Conservation (phyloP, 1,140 invertebrate species). For the Thalassaphorura encarpata region DNA sequence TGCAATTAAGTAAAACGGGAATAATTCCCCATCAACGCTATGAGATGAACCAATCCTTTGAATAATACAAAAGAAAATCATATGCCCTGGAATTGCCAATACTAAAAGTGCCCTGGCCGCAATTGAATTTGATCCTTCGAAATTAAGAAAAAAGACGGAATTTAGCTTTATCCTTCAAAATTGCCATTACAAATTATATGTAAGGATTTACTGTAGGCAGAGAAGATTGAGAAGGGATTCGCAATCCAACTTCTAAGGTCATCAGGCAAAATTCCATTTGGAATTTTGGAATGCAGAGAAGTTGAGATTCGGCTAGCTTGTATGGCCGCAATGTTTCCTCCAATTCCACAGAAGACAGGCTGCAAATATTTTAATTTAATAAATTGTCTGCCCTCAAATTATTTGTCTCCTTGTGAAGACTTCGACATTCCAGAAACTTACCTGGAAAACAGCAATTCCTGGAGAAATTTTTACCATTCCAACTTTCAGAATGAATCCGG, state of each 20-base stretch:
- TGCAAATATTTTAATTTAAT: too few relatives aligned
- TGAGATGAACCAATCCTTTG: slow-evolving; percentile 58
- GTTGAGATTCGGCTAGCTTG: slow-evolving; percentile 71
- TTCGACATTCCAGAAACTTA: too few relatives aligned
- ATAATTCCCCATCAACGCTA: slow-evolving; percentile 48
- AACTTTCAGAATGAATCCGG: slow-evolving; percentile 70
- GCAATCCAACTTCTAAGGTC: slow-evolving; percentile 40
- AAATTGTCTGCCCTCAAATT: too few relatives aligned
- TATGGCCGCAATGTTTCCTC: slow-evolving; percentile 93
- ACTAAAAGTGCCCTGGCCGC: background rate
- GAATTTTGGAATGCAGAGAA: slow-evolving; percentile 71
- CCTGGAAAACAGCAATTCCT: slow-evolving; percentile 79
- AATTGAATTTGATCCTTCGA: slow-evolving; percentile 66
- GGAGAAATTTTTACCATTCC: slow-evolving; percentile 58
- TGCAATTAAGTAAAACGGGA: slow-evolving; percentile 4
- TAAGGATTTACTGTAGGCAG: slow-evolving; percentile 33
- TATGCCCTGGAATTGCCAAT: background rate
- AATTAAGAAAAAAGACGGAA: background rate
- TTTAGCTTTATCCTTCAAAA: too few relatives aligned
- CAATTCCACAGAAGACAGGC: slow-evolving; percentile 86
- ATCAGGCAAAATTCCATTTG: slow-evolving; percentile 60
- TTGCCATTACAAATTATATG: too few relatives aligned
- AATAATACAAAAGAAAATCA: background rate
- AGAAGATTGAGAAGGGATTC: slow-evolving; percentile 12
- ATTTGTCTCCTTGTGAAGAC: too few relatives aligned